Base-by-base conservation (phyloP, 2,888 invertebrate genomes). In the Chaetogeoica ovagalla region DNA sequence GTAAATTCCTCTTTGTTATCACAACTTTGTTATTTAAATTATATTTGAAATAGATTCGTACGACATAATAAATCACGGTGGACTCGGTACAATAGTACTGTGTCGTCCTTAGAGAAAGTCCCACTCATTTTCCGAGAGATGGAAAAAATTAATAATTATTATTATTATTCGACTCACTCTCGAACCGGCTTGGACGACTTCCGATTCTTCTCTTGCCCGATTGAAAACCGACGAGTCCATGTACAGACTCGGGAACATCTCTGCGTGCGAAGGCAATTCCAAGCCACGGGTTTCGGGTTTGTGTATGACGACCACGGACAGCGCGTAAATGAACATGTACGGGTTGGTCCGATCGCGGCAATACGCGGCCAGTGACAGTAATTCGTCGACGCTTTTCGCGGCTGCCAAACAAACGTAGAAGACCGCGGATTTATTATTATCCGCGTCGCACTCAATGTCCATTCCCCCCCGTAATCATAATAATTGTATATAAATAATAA, bases 241-340 rank as follows among this genome's bases (percentile, higher is more conserved):
- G 86, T 93, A 95, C 86, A 93, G 93, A 85, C 92, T 91, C 0
- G 95, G 96, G 86, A 95, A 94, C 0, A 91, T 88, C 86, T 94
- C 92, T 59, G 91, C 90, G 83, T 95, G 90, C 0, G 93, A 90
- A 0, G 94, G 94, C 70, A 93, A 86, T 72, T 89, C 89, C 30
- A 94, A 84, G 66, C 91, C 89, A 84, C 90, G 90, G 4, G 93
- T 92, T 85, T 94, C 93, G 0, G 86, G 86, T 11, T 93, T 90
- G 87, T 94, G 93, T 84, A 93, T 88, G 30, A 94, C 86, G 0
- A 93, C 92, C 13, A 94, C 93, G 0, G 93, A 91, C 62, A 91
- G 89, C 66, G 91, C 90, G 85, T 94, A 95, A 86, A 94, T 92
- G 87, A 93, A 95, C 83, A 95, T 86, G 83, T 92, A 91, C 0